Evolutionary conservation across 2,888 invertebrate genomes (phyloP), one percentile per base, ranked within the genome.

Genomic region (Acrobasis suavella): DNA sequence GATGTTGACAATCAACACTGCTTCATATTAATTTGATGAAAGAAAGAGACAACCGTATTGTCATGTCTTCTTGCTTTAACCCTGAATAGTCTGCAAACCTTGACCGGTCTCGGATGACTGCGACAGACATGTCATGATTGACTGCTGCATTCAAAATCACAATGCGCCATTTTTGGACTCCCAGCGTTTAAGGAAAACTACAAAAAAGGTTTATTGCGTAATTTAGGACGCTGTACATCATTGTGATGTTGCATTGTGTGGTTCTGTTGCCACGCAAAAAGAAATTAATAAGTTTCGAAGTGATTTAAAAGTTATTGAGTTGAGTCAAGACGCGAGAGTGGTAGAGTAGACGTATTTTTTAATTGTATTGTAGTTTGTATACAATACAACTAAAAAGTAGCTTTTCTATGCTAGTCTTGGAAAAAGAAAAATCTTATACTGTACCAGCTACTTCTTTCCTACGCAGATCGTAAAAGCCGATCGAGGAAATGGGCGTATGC

Each of bases 71-170:
- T 16, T 49, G 37, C 49, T 49, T 42, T 52, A 39, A 10, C 55
- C 54, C 15, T 54, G 58, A 58, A 58, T 49, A 7, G 58, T 50
- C 16, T 61, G 54, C 54, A 56, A 50, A 62, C 62, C 62, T 62
- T 62, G 62, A 62, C 49, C 61, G 55, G 60, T 51, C 42, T 52
- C 68, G 69, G 69, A 67, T 56, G 64, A 58, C 58, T 49, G 62
- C 70, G 67, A 69, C 65, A 17, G n/a, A 54, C 54, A 61, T 61
- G 14, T 49, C 54, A 61, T 61, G 62, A 62, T 52, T 64, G 68
- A 71, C 74, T 68, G 72, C 70, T 70, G 69, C 72, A 76, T 75
- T 70, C 70, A 70, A 67, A 67, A 70, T 67, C 64, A 76, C 76
- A 78, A 76, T 78, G 72, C 70, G 69, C 67, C 68, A 67, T 73